A percentile compares a stretch with the other conserved stretches of the same genome.
Evolutionary conservation across 2,888 invertebrate genomes (phyloP).

Genomic region (Automeris io): DNA sequence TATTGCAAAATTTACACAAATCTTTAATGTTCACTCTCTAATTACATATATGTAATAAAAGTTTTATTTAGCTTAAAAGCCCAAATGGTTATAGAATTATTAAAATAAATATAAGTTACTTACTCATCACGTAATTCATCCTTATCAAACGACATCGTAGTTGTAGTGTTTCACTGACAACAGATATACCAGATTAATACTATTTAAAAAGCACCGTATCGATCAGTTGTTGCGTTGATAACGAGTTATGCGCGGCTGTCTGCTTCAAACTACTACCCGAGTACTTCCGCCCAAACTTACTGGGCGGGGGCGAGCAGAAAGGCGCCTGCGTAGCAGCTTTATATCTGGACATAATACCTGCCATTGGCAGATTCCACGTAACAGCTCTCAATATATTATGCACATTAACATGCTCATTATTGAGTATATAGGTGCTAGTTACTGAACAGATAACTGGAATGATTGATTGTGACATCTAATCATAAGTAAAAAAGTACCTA

Average conservation of each 20-base stretch:
- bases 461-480: not conserved
- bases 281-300: slow-evolving; percentile 44
- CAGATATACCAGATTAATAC: slow-evolving; percentile 31
- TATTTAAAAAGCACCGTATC: slow-evolving; percentile 35
- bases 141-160: slow-evolving; percentile 77
- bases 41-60: no score
- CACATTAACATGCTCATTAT: not conserved
- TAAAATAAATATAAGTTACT: slow-evolving; percentile 51
- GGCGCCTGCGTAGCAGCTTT: slow-evolving; percentile 33
- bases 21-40: no score
- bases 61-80: not conserved
- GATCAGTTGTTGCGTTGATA: slow-evolving; percentile 42
- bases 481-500: not conserved
- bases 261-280: slow-evolving; percentile 24
- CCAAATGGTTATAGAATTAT: not conserved
- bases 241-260: slow-evolving; percentile 50
- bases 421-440: not conserved
- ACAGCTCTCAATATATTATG: not conserved
- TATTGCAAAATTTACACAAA: no score
- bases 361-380: not conserved
- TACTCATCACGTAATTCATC: slow-evolving; percentile 84
- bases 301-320: slow-evolving; percentile 43
- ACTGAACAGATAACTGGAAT: not conserved
- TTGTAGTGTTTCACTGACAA: slow-evolving; percentile 21
- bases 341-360: slow-evolving; percentile 1